phyloP scores from a whole-genome alignment of 2,888 invertebrate genomes.

The Melanophora roralis region DNA sequence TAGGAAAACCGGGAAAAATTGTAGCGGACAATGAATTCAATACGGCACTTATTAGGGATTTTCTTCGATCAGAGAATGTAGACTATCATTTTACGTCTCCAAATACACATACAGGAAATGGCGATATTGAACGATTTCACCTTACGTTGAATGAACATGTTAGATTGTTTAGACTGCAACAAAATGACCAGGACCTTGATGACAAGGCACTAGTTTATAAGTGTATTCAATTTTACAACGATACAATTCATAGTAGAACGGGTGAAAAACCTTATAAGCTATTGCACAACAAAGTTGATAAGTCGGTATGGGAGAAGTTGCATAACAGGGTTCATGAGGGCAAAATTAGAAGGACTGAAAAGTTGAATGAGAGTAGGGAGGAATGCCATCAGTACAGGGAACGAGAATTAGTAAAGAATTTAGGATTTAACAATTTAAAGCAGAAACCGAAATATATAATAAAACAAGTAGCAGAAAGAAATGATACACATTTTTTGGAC shows the following conservation, averaged over 20 bases:
- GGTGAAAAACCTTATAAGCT: constrained; percentile 37
- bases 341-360: too few relatives aligned
- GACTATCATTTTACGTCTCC: constrained; percentile 9
- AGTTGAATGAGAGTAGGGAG: too few relatives aligned
- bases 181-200: constrained; percentile 24
- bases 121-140: constrained; percentile 45
- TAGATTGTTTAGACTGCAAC: constrained; percentile 40
- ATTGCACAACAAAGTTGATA: too few relatives aligned
- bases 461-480: constrained; percentile 47
- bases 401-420: constrained; percentile 49
- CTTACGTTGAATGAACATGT: constrained; percentile 52
- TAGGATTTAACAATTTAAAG: constrained; percentile 53
- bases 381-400: not conserved
- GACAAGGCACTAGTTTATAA: constrained; percentile 47
- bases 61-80: not conserved
- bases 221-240: constrained; percentile 51
- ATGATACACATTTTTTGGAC: constrained; percentile 40
- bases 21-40: constrained; percentile 28
- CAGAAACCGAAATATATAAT: constrained; percentile 42
- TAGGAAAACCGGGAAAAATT: constrained; percentile 44
- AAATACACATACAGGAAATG: constrained; percentile 30
- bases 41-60: not conserved
- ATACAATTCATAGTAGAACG: constrained; percentile 51
- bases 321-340: too few relatives aligned
- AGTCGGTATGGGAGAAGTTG: too few relatives aligned